Conservation (phyloP, 30 jellyfish, hydroid and myxozoan species). For the Aurelia aurita complex sp. Pacific region DNA sequence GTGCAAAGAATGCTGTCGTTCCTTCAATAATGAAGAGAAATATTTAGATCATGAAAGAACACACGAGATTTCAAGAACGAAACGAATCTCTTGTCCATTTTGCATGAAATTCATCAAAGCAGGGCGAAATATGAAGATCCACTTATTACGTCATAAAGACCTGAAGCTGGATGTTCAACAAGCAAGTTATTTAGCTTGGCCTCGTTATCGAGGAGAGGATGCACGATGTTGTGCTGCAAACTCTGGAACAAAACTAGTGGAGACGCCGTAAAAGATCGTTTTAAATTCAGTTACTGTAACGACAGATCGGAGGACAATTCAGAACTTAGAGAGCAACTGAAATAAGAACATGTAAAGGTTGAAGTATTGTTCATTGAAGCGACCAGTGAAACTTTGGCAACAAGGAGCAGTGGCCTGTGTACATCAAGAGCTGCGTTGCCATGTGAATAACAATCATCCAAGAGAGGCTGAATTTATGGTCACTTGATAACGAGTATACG, state of each 20-base stretch:
- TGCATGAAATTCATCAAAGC: slow-evolving; percentile 53
- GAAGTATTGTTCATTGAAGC: no score
- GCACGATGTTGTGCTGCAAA: not conserved
- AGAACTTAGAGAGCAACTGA: no score
- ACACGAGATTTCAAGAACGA: slow-evolving; percentile 25
- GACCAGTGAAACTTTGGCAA: no score
- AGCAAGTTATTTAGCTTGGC: slow-evolving; percentile 46
- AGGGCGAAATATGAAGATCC: slow-evolving; percentile 72
- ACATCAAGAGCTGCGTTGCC: no score
- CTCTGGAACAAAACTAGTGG: not conserved
- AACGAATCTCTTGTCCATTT: slow-evolving; percentile 67
- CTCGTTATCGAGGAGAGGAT: slow-evolving; percentile 1
- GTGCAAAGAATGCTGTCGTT: slow-evolving; percentile 12
- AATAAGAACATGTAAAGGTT: no score
- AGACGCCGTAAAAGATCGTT: not conserved
- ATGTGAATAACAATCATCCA: no score
- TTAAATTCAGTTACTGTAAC: no score
- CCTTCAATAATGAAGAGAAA: slow-evolving; percentile 37
- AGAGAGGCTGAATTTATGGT: no score
- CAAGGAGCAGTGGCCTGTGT: no score
- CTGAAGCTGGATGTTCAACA: slow-evolving; percentile 31
- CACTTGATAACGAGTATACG: no score
- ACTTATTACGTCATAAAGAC: slow-evolving; percentile 72
- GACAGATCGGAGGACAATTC: no score
- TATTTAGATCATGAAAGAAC: slow-evolving; percentile 42